Evolutionary conservation across 2,888 invertebrate genomes (phyloP), one percentile per base, ranked within the genome.

Genomic region (Perithous albicinctus): DNA sequence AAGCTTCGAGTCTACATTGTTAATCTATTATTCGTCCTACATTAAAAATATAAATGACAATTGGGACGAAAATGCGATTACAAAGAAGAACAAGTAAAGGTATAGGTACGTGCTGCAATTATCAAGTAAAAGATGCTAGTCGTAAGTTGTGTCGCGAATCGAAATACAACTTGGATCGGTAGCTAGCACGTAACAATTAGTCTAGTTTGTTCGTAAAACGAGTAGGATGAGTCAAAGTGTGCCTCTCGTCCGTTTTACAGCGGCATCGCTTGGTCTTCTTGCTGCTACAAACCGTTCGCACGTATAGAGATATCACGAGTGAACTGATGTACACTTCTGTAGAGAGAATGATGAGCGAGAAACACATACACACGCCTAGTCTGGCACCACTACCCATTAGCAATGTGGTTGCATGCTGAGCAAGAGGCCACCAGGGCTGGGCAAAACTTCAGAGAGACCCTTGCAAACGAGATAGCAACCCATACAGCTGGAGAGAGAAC

Each of bases 181-280:
- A 59, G 70, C 64, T 64, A 59, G 70, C 64, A 70, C 63, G 78
- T 73, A 67, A 78, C 74, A 78, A 78, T 78, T 78, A 78, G 81
- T 74, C 74, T 51, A 75, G 78, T 82, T 78, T 82, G 78, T 82
- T 82, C 81, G 69, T 82, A 74, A 66, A 78, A 69, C 78, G 63
- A 67, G 46, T 69, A 18, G 48, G 56, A 70, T 69, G 56, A 59
- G 81, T 74, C 78, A 78, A 78, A 78, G 78, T 74, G 74, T 35
- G 38, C 54, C 18, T 67, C 78, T 70, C 67, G 43, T 59, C 46
- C 67, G 64, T 54, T 78, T 46, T 38, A 63, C 56, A 29, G 18
- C 26, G 51, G 41, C 46, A 64, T 66, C 59, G 76, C 48, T 78
- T 38, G 61, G 23, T 70, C 56, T 69, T 70, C 63, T 48, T 67